Percentiles rank a stretch among this genome's conserved stretches.
These are phyloP conservation scores for Drosophila sucinea DNA, from an alignment of 1,140 invertebrate genomes.

Conservation along the genomic window DNA sequence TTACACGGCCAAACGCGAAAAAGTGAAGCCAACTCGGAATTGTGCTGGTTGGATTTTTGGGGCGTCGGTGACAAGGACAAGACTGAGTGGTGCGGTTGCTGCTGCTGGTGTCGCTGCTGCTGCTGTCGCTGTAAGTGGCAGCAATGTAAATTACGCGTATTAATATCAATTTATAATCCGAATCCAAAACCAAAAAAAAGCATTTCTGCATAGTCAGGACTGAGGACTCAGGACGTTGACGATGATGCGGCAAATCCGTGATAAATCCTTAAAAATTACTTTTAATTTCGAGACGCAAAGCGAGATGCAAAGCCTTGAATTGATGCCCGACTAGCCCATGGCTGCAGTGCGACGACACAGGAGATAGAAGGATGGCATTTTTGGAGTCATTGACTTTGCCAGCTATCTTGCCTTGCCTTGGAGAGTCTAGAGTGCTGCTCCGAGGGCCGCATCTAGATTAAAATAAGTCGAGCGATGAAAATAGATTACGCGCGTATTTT, in stretches of 20 bases:
- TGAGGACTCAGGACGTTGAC: constrained; percentile 10
- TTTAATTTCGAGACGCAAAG: constrained; percentile 55
- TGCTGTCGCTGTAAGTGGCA: constrained; percentile 52
- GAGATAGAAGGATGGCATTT: constrained; percentile 20
- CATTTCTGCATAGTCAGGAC: constrained; percentile 45
- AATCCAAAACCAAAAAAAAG: constrained; percentile 46
- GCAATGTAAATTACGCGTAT: constrained; percentile 68
- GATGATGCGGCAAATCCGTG: constrained; percentile 65
- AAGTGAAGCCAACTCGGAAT: constrained; percentile 7
- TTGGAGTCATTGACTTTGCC: constrained; percentile 32
- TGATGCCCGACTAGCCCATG: constrained; percentile 31
- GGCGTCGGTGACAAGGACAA: constrained; percentile 13
- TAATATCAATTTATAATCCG: constrained; percentile 69
- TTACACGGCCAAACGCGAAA: constrained; percentile 52
- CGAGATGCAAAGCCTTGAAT: constrained; percentile 55
- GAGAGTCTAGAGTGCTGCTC: constrained; percentile 1
- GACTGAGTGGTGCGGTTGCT: constrained; percentile 28
- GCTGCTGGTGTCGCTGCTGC: constrained; percentile 27
- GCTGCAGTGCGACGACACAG: constrained; percentile 27
- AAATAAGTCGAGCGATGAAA: constrained; percentile 71
- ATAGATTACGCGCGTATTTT: constrained; percentile 71
- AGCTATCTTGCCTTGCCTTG: constrained; percentile 16
- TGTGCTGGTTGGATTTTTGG: not conserved
- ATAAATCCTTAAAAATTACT: constrained; percentile 72
- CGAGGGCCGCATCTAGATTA: constrained; percentile 53